A percentile compares a stretch with the other conserved stretches of the same genome.
Evolutionary conservation across 2,888 invertebrate genomes (phyloP).

Genomic region (Embidobia sp.): DNA sequence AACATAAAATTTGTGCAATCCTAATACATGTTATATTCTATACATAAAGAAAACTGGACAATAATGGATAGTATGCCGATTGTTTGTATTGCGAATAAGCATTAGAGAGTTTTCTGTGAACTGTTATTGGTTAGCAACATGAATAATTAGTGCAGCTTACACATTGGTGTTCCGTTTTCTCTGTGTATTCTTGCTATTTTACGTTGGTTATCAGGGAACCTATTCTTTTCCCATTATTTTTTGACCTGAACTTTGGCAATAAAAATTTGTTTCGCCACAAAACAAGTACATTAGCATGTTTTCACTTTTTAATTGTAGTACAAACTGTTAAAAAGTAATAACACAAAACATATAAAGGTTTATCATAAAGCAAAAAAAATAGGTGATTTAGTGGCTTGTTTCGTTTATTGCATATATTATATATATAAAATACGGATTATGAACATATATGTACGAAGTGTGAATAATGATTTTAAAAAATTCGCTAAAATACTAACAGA

Average conservation of each 20-base stretch:
- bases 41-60: too few species aligned
- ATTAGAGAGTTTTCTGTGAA: too few species aligned
- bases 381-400: slow-evolving; percentile 47
- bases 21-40: too few species aligned
- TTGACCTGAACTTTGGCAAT: neutral
- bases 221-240: slow-evolving; percentile 1
- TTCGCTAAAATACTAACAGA: slow-evolving; percentile 22
- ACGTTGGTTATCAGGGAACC: slow-evolving; percentile 19
- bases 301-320: slow-evolving; percentile 57
- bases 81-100: too few species aligned
- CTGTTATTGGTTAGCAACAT: too few species aligned
- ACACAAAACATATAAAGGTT: slow-evolving; percentile 43
- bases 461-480: slow-evolving; percentile 17
- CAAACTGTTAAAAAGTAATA: slow-evolving; percentile 57
- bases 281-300: slow-evolving; percentile 46
- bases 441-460: too few species aligned
- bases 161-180: too few species aligned
- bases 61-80: too few species aligned
- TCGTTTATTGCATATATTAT: slow-evolving; percentile 54
- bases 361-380: slow-evolving; percentile 30
- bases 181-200: too few species aligned
- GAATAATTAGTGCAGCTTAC: too few species aligned
- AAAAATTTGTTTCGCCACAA: slow-evolving; percentile 9
- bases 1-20: too few species aligned
- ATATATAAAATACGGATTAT: slow-evolving; percentile 31